Evolutionary conservation across 2,113 vertebrate species (phyloP).

Genomic region (Apus apus): DNA sequence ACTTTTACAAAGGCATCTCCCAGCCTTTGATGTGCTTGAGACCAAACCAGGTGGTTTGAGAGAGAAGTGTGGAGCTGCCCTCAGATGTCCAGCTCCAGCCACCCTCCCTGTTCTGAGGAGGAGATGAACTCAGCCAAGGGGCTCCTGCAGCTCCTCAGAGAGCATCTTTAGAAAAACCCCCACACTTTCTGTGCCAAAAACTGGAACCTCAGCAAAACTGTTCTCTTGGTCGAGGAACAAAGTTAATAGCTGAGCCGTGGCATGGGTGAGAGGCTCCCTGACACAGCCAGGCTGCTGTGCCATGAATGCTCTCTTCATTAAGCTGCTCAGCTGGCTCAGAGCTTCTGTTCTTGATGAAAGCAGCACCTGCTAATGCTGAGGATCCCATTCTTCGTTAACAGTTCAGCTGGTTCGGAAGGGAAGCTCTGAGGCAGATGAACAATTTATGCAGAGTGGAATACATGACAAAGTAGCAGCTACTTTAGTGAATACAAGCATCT

Average conservation of each 20-base stretch:
- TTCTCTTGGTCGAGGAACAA: background rate
- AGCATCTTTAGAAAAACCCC: background rate
- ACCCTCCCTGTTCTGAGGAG: fast-evolving
- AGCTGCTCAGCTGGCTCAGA: background rate
- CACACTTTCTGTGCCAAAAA: background rate
- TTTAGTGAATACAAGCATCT: conserved; percentile 43
- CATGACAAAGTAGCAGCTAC: conserved; percentile 39
- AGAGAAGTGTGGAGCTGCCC: background rate
- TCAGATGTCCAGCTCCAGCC: background rate
- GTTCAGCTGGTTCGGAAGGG: conserved; percentile 28
- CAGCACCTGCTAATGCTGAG: conserved; percentile 24
- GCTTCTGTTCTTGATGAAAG: conserved; percentile 3
- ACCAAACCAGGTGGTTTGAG: background rate
- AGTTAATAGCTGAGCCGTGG: background rate
- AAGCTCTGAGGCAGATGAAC: conserved; percentile 33
- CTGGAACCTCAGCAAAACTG: background rate
- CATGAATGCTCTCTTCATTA: background rate
- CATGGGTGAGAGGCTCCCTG: background rate
- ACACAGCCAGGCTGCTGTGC: background rate
- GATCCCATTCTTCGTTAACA: background rate
- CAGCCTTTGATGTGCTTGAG: background rate
- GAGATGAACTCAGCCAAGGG: background rate
- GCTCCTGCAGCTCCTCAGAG: background rate
- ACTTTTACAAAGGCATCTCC: background rate
- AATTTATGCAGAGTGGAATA: conserved; percentile 51